These are phyloP conservation scores for Sorex maritimensis DNA, from an alignment of 2,797 vertebrate species.

Conservation along the genomic window DNA sequence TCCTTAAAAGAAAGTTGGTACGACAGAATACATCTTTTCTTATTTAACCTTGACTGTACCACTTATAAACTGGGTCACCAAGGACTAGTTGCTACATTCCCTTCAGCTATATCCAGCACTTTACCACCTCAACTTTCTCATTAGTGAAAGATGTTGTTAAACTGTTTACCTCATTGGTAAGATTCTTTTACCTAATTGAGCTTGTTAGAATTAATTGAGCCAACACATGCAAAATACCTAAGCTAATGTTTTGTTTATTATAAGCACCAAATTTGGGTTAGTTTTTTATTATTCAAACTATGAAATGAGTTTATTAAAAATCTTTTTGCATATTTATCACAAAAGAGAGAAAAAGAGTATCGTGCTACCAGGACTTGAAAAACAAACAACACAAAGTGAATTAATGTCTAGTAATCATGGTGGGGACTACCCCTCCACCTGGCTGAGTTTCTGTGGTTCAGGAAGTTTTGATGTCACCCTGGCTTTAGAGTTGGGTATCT, in stretches of 20 bases:
- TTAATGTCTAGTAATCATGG: neutral
- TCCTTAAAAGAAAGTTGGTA: neutral
- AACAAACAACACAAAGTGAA: neutral
- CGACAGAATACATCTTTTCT: neutral
- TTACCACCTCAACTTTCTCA: neutral
- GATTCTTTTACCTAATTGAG: neutral
- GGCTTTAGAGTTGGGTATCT: neutral
- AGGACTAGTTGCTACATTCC: neutral
- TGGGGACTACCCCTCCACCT: neutral
- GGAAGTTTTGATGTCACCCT: neutral
- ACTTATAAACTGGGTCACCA: neutral
- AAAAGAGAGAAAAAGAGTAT: neutral
- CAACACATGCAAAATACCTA: constrained; percentile 16
- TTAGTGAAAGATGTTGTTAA: neutral
- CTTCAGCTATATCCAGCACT: neutral
- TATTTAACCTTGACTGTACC: neutral
- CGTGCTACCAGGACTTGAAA: too few relatives aligned
- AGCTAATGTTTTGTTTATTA: neutral
- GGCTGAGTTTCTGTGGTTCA: neutral
- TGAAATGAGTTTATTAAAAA: neutral
- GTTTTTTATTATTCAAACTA: constrained; percentile 13
- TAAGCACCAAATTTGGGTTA: neutral
- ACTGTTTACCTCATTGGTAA: neutral
- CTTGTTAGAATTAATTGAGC: neutral
- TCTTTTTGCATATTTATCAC: constrained; percentile 6